Conservation (phyloP, 2,888 invertebrate genomes). For the Drosophila mulleri region DNA sequence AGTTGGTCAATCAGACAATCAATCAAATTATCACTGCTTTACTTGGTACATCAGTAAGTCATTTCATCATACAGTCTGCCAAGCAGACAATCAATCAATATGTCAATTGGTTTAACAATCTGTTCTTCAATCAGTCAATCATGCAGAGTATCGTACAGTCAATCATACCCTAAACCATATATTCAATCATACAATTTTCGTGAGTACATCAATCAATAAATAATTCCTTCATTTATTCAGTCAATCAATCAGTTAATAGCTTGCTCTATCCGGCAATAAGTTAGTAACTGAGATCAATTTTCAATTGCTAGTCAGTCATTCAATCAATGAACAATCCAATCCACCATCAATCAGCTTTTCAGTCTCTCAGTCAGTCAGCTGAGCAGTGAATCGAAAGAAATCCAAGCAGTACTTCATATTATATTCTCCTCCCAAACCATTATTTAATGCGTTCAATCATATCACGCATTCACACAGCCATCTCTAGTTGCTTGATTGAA, state of each 20-base stretch:
- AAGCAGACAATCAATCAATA: neutral
- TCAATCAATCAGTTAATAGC: neutral
- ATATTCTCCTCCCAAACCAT: neutral
- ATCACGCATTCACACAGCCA: conserved; percentile 6
- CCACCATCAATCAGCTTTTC: neutral
- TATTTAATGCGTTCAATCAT: conserved; percentile 9
- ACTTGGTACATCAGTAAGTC: too few species aligned
- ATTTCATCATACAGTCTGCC: too few species aligned
- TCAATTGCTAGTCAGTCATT: neutral
- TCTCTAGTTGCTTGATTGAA: conserved; percentile 9
- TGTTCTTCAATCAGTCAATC: too few species aligned
- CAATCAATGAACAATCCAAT: neutral
- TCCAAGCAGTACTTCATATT: neutral
- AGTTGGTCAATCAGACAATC: too few species aligned
- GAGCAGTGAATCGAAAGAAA: neutral
- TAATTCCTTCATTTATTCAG: neutral
- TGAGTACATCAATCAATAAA: neutral
- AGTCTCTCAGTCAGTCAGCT: neutral
- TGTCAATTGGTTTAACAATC: too few species aligned
- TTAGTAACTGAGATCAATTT: too few species aligned
- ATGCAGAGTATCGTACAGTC: too few species aligned
- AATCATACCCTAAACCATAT: too few species aligned
- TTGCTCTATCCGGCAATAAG: neutral
- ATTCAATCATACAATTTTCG: too few species aligned
- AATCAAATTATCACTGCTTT: neutral